Base-by-base conservation (phyloP, 1,140 invertebrate species). In the Vanessa tameamea region DNA sequence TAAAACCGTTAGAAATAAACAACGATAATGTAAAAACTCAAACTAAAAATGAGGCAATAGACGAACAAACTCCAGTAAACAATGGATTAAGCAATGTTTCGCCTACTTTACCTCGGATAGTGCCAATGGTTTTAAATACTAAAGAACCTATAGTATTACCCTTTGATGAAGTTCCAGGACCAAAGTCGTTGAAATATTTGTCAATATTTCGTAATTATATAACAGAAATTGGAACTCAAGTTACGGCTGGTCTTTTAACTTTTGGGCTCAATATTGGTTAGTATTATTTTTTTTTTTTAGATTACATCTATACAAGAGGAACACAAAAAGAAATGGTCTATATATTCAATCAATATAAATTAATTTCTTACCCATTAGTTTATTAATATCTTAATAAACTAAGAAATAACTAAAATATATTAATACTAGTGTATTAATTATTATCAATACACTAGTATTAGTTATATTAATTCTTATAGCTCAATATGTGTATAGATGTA, bases 121-220 rank as follows among this genome's bases (percentile, higher is more conserved):
- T 86, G 20, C 87, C 89, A 53, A 84, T 89, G 78, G 70, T 90
- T 15, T 68, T 89, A 63, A 77, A 76, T 64, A 81, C 83, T 68
- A 90, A 84, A 53, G 87, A 90, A 47, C 78, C 78, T 7, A 78
- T 87, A 20, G 78, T 92, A 55, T 82, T 94, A 23, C 82, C 94
- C 0, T 95, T 95, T 79, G 94, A 95, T 70, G 94, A 95, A 3
- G 92, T 95, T 31, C 95, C 95, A 6, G 95, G 95, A 5, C 95
- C 95, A 0, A 91, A 89, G 47, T 84, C 94, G 20, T 85, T 95
- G 6, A 94, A 94, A 77, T 82, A 94, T 37, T 90, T 94, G 75
- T 93, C 94, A 9, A 94, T 91, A 75, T 90, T 94, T 69, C 95
- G 94, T 88, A 92, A 93, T 81, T 94, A 94, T 84, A 84, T 95